Evolutionary conservation across 35 echinoderm and acorn worm species (phyloP).

Genomic region (Lytechinus pictus): DNA sequence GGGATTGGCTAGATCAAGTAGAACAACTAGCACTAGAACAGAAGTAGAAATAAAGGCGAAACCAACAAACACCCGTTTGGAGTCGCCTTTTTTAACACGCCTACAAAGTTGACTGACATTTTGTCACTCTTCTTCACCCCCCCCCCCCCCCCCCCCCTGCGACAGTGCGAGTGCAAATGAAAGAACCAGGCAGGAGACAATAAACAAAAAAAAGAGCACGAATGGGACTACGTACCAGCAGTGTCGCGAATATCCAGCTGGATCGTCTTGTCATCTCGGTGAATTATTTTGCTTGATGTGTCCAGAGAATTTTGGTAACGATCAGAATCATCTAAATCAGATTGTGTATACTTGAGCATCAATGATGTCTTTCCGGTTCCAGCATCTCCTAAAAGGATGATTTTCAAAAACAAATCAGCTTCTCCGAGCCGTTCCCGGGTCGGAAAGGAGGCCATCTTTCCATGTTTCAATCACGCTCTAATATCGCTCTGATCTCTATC

Average conservation of each 20-base stretch:
- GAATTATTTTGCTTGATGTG: conserved; percentile 32
- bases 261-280: conserved; percentile 58
- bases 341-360: conserved; percentile 49
- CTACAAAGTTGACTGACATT: no score
- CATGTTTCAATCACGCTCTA: no score
- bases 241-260: conserved; percentile 83
- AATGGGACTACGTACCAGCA: conserved; percentile 59
- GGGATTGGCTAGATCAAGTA: no score
- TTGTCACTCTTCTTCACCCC: no score
- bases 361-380: conserved; percentile 86
- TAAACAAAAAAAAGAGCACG: background rate
- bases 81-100: no score
- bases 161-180: no score
- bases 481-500: no score
- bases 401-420: conserved; percentile 3
- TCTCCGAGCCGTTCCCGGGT: background rate
- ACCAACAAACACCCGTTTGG: no score
- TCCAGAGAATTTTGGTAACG: conserved; percentile 40
- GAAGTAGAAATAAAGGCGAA: no score
- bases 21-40: no score
- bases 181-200: no score
- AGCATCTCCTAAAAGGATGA: conserved; percentile 66
- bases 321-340: background rate
- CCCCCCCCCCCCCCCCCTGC: no score
- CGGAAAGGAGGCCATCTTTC: background rate